These are phyloP conservation scores for Aradophagus sp. DNA, from an alignment of 1,140 invertebrate species.

Conservation along the genomic window DNA sequence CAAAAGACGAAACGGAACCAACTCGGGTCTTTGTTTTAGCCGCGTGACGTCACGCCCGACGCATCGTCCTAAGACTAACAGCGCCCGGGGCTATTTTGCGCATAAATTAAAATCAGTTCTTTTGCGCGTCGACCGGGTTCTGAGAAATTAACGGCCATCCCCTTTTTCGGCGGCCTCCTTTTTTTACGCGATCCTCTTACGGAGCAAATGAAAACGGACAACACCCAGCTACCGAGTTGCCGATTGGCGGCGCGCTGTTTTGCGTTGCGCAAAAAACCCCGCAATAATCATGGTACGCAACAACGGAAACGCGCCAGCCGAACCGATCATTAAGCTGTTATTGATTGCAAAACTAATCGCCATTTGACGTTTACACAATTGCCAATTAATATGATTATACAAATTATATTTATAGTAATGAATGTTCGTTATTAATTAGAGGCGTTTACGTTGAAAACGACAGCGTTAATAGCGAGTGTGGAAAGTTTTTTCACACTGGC, in stretches of 20 bases:
- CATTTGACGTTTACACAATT: slow-evolving; percentile 46
- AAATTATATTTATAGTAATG: slow-evolving; percentile 32
- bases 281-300: slow-evolving; percentile 36
- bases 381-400: slow-evolving; percentile 45
- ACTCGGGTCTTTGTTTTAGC: slow-evolving; percentile 71
- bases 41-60: slow-evolving; percentile 71
- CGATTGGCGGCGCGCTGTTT: not conserved
- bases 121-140: slow-evolving; percentile 28
- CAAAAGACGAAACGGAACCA: slow-evolving; percentile 64
- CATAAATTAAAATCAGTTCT: slow-evolving; percentile 72
- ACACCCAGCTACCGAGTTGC: slow-evolving; percentile 39
- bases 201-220: slow-evolving; percentile 42
- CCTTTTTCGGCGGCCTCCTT: too few species aligned
- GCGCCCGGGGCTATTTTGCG: slow-evolving; percentile 65
- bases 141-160: slow-evolving; percentile 37
- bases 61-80: slow-evolving; percentile 69
- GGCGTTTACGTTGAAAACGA: slow-evolving; percentile 5
- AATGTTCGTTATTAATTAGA: slow-evolving; percentile 1
- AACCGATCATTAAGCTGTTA: slow-evolving; percentile 42
- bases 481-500: too few species aligned
- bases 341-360: slow-evolving; percentile 52
- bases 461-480: too few species aligned
- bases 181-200: slow-evolving; percentile 7
- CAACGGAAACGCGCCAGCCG: slow-evolving; percentile 28
- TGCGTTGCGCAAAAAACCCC: slow-evolving; percentile 33